Conservation (phyloP, 2,797 vertebrate genomes). For the Catharus ustulatus region DNA sequence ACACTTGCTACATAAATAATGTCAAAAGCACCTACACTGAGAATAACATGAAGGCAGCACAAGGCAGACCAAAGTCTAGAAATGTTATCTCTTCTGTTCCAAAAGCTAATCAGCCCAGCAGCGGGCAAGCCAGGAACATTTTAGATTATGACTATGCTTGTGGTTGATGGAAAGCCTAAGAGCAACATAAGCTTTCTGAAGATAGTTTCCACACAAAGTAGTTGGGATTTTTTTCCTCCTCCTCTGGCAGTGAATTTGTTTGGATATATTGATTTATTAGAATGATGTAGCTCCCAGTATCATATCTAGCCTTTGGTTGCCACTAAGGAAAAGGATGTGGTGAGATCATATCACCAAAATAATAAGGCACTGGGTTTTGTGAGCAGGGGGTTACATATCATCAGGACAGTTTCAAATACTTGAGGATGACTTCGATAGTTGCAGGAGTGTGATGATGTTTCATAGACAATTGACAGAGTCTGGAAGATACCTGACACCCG, state of each 20-base stretch:
- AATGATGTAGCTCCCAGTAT: not conserved
- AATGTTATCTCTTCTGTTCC: constrained; percentile 33
- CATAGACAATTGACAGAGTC: not conserved
- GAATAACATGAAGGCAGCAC: not conserved
- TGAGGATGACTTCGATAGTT: not conserved
- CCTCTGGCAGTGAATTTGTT: not conserved
- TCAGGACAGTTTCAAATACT: not conserved
- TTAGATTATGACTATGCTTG: constrained; percentile 17
- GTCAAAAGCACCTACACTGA: not conserved
- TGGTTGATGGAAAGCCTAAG: constrained; percentile 31
- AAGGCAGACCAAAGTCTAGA: not conserved
- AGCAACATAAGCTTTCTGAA: not conserved
- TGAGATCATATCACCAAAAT: not conserved
- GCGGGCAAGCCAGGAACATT: not conserved
- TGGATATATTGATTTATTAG: constrained; percentile 11
- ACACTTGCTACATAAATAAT: constrained; percentile 6
- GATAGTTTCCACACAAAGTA: not conserved
- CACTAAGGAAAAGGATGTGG: constrained; percentile 24
- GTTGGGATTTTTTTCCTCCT: not conserved
- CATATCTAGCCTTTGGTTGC: not conserved
- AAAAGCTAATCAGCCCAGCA: constrained; percentile 14
- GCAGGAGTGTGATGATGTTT: not conserved
- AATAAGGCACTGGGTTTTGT: not conserved
- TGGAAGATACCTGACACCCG: not conserved
- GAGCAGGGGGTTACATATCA: not conserved